Base-by-base conservation (phyloP, 1,140 invertebrate species). In the Drosophila tropicalis region DNA sequence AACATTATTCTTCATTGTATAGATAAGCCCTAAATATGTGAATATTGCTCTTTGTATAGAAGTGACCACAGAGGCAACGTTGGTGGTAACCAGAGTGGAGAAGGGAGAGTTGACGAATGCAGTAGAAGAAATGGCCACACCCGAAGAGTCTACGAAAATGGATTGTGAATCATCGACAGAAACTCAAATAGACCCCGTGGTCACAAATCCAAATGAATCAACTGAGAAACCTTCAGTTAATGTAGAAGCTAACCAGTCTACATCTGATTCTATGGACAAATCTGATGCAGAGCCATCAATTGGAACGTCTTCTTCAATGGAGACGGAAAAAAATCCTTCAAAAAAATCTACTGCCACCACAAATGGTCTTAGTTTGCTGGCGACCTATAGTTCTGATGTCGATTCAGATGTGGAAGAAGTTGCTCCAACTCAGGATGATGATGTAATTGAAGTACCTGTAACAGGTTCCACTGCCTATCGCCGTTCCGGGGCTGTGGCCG, bases 391-490 rank as follows among this genome's bases (percentile, higher is more conserved):
- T 32, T 90, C 86, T 6, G 89, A 81, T 60, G 66, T 44, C 40
- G 84, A 90, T 4, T 76, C 85, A 1, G 76, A 81, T 58, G 29
- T 39, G 0, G 69, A 78, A 19, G 69, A 62, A 25, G 54, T 70
- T 10, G 25, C 44, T 12, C 0, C 61, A 66, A 12, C 67, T 83
- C n/a, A 78, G 64, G 82, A 85, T 51, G 77, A 74, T n/a, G 75
- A 79, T 55, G 73, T 92, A 5, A 60, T 90, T 6, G 84, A 91
- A 66, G 85, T 92, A 1, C 80, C 89, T 0, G 62, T 84, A 13
- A 62, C 73, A 0, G 67, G 51, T 6, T 19, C 54, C 12, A 57
- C 25, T 10, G 22, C 62, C 2, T 60, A 76, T 39, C 75, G 73
- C 1, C 77, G 75, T 9, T 72, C 76, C 36, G 77, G 83, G 10